Evolutionary conservation across 1,140 invertebrate species (phyloP).

Genomic region (Cydia fagiglandana): DNA sequence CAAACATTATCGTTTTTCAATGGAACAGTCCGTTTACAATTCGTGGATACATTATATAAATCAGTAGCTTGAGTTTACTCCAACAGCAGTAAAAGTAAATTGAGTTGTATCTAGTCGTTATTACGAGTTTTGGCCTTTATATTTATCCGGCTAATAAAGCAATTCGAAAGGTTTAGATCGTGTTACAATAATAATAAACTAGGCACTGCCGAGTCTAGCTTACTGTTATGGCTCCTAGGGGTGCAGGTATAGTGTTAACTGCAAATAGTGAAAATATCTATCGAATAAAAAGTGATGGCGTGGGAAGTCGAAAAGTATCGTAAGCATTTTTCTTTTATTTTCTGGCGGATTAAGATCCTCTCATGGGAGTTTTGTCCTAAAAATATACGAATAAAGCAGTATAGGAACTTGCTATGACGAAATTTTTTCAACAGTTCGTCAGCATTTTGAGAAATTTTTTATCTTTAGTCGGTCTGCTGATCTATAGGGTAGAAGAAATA

Average conservation of each 20-base stretch:
- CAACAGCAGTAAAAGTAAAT: slow-evolving; percentile 4
- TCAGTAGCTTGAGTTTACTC: neutral
- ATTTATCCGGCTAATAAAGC: slow-evolving; percentile 1
- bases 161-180: neutral
- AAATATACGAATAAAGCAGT: no score
- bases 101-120: slow-evolving; percentile 4
- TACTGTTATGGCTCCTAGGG: neutral
- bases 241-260: slow-evolving; percentile 2
- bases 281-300: no score
- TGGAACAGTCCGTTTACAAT: slow-evolving; percentile 1
- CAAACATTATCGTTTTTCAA: slow-evolving; percentile 31
- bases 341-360: no score
- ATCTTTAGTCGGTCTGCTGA: no score
- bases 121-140: neutral
- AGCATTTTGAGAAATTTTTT: no score
- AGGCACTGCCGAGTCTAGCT: neutral
- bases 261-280: neutral
- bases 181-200: slow-evolving; percentile 6
- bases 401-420: no score
- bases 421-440: no score
- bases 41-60: neutral
- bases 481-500: no score
- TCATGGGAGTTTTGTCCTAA: no score
- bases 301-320: no score
- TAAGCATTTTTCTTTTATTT: no score